These are phyloP conservation scores for Gulo gulo DNA, from an alignment of 2,113 vertebrate species.

Conservation along the genomic window DNA sequence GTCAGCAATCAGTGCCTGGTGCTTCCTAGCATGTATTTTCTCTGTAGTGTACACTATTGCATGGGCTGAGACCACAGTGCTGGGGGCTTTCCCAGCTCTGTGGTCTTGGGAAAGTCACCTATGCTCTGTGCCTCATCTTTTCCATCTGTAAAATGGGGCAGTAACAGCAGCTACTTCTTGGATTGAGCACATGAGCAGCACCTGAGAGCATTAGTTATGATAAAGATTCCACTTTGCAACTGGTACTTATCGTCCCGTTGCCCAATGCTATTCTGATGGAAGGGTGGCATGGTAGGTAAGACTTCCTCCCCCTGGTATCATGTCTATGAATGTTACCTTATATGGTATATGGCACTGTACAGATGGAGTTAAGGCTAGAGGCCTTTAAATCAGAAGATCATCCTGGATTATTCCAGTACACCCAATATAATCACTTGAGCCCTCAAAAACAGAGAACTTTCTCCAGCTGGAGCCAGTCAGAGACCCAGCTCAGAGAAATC, in stretches of 20 bases:
- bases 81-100: background rate
- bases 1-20: background rate
- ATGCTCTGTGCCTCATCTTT: constrained; percentile 48
- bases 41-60: fast-evolving
- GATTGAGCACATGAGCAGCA: fast-evolving
- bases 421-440: background rate
- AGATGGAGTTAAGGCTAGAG: background rate
- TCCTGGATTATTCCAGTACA: background rate
- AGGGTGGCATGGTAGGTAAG: background rate
- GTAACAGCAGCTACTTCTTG: background rate
- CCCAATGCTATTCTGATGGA: background rate
- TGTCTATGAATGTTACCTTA: background rate
- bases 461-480: background rate
- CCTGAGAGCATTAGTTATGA: fast-evolving
- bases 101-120: background rate
- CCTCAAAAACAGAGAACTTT: background rate
- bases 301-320: background rate
- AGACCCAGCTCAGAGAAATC: background rate
- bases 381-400: background rate
- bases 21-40: background rate
- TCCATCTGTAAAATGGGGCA: constrained; percentile 19
- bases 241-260: too few relatives aligned
- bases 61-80: fast-evolving
- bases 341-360: background rate
- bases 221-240: background rate